These are phyloP conservation scores for Pentamera pediparva DNA, from an alignment of 53 echinoderm and acorn worm species.

Conservation along the genomic window DNA sequence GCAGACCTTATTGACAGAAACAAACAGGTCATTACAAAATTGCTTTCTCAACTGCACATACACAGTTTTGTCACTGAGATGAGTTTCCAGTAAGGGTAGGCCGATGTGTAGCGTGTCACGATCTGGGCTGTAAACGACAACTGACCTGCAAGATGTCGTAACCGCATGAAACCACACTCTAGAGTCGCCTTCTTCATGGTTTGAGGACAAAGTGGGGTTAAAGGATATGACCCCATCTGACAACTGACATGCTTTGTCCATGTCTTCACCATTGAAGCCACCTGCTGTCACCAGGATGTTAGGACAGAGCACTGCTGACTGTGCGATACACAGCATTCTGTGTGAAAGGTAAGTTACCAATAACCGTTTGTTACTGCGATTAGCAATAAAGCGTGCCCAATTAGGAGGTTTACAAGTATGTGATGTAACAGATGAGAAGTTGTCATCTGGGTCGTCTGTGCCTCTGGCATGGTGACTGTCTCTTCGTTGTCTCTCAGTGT, in stretches of 20 bases:
- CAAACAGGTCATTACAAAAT: constrained; percentile 23
- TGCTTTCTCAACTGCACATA: constrained; percentile 36
- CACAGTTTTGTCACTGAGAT: constrained; percentile 9
- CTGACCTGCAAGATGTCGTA: constrained; percentile 13
- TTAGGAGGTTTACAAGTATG: constrained; percentile 5
- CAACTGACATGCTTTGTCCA: not conserved
- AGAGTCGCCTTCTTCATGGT: constrained; percentile 33
- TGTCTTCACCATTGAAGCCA: not conserved
- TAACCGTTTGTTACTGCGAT: constrained; percentile 11
- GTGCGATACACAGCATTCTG: not conserved
- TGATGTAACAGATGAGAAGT: constrained; percentile 6
- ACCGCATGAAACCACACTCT: constrained; percentile 36
- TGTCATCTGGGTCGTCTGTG: not conserved
- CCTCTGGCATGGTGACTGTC: not conserved
- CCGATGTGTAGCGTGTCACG: constrained; percentile 30
- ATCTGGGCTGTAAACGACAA: constrained; percentile 36
- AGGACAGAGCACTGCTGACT: not conserved
- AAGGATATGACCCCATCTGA: not conserved
- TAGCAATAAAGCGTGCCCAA: constrained; percentile 35
- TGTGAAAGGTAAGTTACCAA: constrained; percentile 1
- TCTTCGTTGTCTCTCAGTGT: constrained; percentile 32
- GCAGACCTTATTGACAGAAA: not conserved
- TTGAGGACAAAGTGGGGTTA: not conserved
- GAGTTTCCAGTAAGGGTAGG: constrained; percentile 10
- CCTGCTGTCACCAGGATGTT: not conserved